Percentiles rank a stretch among this genome's conserved stretches.
Evolutionary conservation across 2,888 invertebrate genomes (phyloP).

Genomic region (Cerastis leucographa): DNA sequence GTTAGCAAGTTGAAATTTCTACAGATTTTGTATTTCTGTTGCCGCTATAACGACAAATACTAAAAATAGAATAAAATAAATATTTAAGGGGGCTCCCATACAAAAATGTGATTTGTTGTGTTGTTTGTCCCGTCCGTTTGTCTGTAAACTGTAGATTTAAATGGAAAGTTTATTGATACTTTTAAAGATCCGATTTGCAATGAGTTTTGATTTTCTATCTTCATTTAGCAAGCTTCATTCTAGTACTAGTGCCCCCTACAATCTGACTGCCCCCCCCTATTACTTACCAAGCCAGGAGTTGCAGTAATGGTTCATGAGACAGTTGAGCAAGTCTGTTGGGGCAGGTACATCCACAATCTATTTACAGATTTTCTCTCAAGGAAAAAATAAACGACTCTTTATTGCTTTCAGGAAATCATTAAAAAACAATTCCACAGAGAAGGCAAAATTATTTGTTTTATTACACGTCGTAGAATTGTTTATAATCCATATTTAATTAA

Average conservation of each 20-base stretch:
- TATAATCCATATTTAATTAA: slow-evolving; percentile 34
- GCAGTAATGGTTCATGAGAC: background rate
- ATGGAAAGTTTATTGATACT: background rate
- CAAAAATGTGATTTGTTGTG: too few relatives aligned
- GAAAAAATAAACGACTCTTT: slow-evolving; percentile 21
- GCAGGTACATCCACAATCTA: background rate
- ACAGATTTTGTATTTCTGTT: too few relatives aligned
- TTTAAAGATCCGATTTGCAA: background rate
- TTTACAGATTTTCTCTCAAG: slow-evolving; percentile 4
- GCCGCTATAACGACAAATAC: too few relatives aligned
- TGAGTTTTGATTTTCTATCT: background rate
- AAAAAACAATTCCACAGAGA: slow-evolving; percentile 15
- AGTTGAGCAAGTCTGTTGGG: background rate
- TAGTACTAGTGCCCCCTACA: background rate
- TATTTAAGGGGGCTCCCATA: too few relatives aligned
- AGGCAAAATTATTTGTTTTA: slow-evolving; percentile 8
- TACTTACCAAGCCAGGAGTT: background rate
- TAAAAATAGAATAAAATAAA: too few relatives aligned
- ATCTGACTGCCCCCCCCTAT: background rate
- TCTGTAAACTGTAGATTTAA: too few relatives aligned
- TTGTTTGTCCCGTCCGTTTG: too few relatives aligned
- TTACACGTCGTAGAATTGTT: slow-evolving; percentile 14
- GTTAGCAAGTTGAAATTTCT: too few relatives aligned
- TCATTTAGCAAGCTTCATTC: too few relatives aligned
- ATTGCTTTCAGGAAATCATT: slow-evolving; percentile 35